Conservation (phyloP, 2,888 invertebrate genomes). For the Chrysolina americana region DNA sequence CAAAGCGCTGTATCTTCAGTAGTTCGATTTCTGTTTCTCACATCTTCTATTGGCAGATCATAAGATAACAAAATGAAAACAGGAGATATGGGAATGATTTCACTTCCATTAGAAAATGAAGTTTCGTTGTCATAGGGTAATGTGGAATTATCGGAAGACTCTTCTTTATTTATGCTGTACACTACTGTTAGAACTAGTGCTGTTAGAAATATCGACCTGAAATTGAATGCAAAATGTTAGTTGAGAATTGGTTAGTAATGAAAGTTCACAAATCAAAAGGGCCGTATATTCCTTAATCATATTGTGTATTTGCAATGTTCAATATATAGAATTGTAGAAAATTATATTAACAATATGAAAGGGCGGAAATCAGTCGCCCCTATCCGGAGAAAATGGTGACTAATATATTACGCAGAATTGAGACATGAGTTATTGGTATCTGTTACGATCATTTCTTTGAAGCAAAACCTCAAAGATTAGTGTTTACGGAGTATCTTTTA, state of each 20-base stretch:
- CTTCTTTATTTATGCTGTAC: slow-evolving; percentile 47
- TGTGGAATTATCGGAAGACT: slow-evolving; percentile 41
- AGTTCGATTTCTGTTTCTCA: slow-evolving; percentile 36
- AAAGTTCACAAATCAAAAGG: no score
- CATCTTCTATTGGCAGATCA: slow-evolving; percentile 54
- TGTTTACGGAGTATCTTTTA: no score
- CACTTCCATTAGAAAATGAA: slow-evolving; percentile 1
- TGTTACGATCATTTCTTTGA: no score
- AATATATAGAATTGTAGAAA: no score
- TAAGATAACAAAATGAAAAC: slow-evolving; percentile 49
- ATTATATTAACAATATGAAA: no score
- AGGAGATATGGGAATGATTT: slow-evolving; percentile 20
- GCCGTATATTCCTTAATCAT: no score
- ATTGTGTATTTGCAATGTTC: no score
- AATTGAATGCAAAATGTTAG: slow-evolving; percentile 30
- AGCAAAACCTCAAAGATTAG: no score
- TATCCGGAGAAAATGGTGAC: no score
- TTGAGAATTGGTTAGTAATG: background rate
- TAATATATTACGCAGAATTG: no score
- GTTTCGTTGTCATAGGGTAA: slow-evolving; percentile 36
- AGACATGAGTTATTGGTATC: no score
- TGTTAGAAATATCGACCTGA: slow-evolving; percentile 56
- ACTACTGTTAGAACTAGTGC: slow-evolving; percentile 53
- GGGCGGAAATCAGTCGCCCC: no score
- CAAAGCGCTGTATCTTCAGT: slow-evolving; percentile 43